A percentile compares a stretch with the other conserved stretches of the same genome.
Evolutionary conservation across 1,140 invertebrate genomes (phyloP).

Genomic region (Drosophila ogumai): DNA sequence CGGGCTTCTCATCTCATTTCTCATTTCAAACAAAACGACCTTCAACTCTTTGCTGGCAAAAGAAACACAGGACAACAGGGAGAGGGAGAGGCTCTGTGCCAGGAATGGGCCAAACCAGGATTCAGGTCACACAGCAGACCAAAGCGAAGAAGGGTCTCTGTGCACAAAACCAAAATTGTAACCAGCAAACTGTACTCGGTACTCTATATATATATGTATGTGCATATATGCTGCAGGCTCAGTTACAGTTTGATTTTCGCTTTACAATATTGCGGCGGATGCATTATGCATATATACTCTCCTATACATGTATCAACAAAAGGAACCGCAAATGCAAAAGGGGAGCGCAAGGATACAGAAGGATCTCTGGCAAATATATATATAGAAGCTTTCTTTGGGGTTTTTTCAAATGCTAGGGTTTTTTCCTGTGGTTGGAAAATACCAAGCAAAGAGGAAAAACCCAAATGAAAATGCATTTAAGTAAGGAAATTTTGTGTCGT

Average conservation of each 20-base stretch:
- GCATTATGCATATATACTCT: constrained; percentile 27
- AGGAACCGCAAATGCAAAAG: constrained; percentile 20
- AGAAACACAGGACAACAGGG: constrained; percentile 31
- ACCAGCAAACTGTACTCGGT: constrained; percentile 59
- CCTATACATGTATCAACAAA: constrained; percentile 15
- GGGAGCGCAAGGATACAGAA: background rate
- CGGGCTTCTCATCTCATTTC: constrained; percentile 43
- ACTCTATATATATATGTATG: background rate
- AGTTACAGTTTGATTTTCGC: constrained; percentile 47
- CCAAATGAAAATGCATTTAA: constrained; percentile 3
- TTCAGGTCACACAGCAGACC: constrained; percentile 49
- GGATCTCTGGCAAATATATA: constrained; percentile 25
- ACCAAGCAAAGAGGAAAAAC: background rate
- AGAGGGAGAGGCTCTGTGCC: background rate
- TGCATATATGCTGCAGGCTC: constrained; percentile 18
- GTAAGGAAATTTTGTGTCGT: background rate
- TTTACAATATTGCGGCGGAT: constrained; percentile 32
- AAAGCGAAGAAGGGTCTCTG: constrained; percentile 19
- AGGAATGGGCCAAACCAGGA: constrained; percentile 41
- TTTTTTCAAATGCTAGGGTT: background rate
- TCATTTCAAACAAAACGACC: constrained; percentile 64
- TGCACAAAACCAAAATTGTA: constrained; percentile 55
- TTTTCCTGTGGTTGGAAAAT: constrained; percentile 1
- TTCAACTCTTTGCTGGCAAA: constrained; percentile 60
- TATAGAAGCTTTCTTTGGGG: constrained; percentile 13